Evolutionary conservation across 2,888 invertebrate genomes (phyloP).

Genomic region (Ectobius pallidus): DNA sequence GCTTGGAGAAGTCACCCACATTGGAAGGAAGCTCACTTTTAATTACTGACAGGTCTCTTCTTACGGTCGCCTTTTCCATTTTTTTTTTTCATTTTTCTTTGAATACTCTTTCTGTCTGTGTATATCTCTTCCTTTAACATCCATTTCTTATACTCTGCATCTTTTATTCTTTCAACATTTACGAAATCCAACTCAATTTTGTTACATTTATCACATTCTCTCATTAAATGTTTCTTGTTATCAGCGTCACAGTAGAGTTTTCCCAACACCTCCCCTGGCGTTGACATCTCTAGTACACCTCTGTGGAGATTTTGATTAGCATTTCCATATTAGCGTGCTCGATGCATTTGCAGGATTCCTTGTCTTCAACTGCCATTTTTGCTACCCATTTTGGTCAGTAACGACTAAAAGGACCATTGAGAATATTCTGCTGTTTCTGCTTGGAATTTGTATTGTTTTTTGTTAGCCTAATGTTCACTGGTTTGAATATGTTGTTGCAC

Average conservation of each 20-base stretch:
- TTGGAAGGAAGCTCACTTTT: too few species aligned
- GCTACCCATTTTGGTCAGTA: not conserved
- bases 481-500: too few species aligned
- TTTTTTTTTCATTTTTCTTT: not conserved
- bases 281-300: not conserved
- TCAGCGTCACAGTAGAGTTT: not conserved
- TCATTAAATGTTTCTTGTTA: not conserved
- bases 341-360: not conserved
- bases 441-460: too few species aligned
- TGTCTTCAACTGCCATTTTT: not conserved
- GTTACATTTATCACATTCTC: not conserved
- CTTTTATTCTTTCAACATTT: not conserved
- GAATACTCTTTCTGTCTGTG: not conserved
- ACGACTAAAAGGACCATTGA: not conserved
- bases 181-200: not conserved
- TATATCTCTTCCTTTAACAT: not conserved
- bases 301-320: not conserved
- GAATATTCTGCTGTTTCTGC: too few species aligned
- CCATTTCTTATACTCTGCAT: too few species aligned
- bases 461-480: too few species aligned
- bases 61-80: not conserved
- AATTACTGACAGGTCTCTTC: not conserved
- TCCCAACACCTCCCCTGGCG: not conserved
- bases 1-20: not conserved
- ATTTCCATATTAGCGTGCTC: not conserved